Evolutionary conservation across 2,113 vertebrate species (phyloP).

Genomic region (Propithecus coquereli): DNA sequence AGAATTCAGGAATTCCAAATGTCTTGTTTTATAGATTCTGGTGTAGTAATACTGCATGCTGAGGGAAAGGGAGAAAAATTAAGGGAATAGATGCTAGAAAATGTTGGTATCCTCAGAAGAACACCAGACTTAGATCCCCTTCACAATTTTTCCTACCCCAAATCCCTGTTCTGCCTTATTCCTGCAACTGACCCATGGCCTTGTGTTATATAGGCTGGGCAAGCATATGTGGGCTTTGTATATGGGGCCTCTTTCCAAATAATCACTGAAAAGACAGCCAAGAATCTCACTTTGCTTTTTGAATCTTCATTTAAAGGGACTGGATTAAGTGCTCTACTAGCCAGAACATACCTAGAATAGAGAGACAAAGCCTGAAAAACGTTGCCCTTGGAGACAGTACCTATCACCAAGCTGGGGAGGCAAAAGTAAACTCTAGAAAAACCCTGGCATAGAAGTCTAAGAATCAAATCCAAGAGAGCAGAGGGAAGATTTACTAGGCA

Average conservation of each 20-base stretch:
- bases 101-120: background rate
- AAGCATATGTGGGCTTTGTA: background rate
- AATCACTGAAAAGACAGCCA: background rate
- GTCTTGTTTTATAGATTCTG: background rate
- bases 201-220: background rate
- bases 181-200: background rate
- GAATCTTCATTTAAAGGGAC: background rate
- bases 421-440: background rate
- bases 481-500: background rate
- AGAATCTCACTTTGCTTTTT: background rate
- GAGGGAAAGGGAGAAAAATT: background rate
- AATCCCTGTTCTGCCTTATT: background rate
- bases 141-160: background rate
- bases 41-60: background rate
- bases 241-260: background rate
- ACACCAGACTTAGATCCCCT: background rate
- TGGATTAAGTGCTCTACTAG: background rate
- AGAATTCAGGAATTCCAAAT: slow-evolving; percentile 17
- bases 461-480: background rate
- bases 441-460: background rate
- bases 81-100: background rate
- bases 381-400: background rate
- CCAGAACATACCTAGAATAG: background rate
- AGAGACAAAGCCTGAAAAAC: background rate
- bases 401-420: background rate